Evolutionary conservation across 2,113 vertebrate genomes (phyloP).

Genomic region (Ictidomys tridecemlineatus): DNA sequence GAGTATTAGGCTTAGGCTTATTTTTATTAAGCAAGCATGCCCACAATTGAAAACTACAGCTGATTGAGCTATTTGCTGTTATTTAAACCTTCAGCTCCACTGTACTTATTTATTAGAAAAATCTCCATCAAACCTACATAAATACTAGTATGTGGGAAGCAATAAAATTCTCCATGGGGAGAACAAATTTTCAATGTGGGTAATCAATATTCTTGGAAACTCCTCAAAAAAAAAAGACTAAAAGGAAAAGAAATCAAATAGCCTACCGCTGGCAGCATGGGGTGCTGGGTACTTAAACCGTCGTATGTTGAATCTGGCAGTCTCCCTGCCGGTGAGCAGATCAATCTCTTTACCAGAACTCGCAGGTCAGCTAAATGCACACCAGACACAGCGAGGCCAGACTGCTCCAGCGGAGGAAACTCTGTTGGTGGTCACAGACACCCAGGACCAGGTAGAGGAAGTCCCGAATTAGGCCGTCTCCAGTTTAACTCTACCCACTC

Average conservation of each 20-base stretch:
- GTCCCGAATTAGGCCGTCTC: conserved; percentile 81
- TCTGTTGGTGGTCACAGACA: conserved; percentile 89
- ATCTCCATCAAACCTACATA: not conserved
- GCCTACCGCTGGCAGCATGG: conserved; percentile 74
- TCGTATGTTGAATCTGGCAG: conserved; percentile 87
- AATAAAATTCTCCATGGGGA: conserved; percentile 25
- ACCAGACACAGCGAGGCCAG: conserved; percentile 80
- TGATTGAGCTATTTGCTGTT: conserved; percentile 34
- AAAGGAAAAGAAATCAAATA: conserved; percentile 78
- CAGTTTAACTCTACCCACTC: conserved; percentile 50
- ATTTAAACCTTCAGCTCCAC: not conserved
- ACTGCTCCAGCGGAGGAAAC: conserved; percentile 75
- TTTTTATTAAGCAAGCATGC: not conserved
- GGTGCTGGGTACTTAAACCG: conserved; percentile 77
- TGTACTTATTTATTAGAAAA: not conserved
- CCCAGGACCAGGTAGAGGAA: conserved; percentile 86
- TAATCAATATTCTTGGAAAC: conserved; percentile 72
- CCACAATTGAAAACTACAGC: not conserved
- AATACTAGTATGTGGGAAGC: not conserved
- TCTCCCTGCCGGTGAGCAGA: conserved; percentile 82
- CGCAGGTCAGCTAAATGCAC: conserved; percentile 82
- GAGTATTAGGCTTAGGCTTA: not conserved
- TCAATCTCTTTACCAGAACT: conserved; percentile 90
- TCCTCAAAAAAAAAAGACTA: conserved; percentile 74
- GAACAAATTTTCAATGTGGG: conserved; percentile 48